A percentile compares a stretch with the other conserved stretches of the same genome.
These are phyloP conservation scores for Sceloporus undulatus DNA, from an alignment of 2,113 vertebrate genomes.

Conservation along the genomic window DNA sequence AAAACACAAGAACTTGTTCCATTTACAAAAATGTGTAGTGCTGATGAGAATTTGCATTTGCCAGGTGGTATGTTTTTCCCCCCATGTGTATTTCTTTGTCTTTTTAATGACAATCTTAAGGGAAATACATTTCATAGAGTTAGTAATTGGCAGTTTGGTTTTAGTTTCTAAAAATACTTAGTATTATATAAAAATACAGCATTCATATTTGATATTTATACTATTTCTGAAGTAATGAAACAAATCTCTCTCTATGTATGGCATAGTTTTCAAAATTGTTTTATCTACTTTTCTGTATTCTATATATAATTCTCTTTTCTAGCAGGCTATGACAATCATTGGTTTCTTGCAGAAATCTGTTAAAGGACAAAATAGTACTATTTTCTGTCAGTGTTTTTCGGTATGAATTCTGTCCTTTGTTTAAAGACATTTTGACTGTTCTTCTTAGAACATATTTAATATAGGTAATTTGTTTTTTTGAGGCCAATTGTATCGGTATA, in stretches of 20 bases:
- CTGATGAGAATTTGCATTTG: constrained; percentile 81
- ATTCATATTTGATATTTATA: not conserved
- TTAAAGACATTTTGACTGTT: not conserved
- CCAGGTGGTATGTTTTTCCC: constrained; percentile 58
- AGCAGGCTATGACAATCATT: not conserved
- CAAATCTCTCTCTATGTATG: not conserved
- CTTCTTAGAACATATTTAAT: not conserved
- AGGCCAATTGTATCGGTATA: not conserved
- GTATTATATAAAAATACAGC: not conserved
- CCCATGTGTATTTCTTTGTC: constrained; percentile 66
- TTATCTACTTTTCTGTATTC: constrained; percentile 1
- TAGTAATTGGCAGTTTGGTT: constrained; percentile 70
- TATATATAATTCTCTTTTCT: constrained; percentile 7
- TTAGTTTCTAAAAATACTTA: not conserved
- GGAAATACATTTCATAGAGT: constrained; percentile 73
- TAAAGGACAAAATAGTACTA: not conserved
- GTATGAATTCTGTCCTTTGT: not conserved
- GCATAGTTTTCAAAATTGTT: not conserved
- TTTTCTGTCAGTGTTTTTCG: not conserved
- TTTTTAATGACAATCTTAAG: constrained; percentile 78
- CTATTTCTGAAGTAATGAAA: not conserved
- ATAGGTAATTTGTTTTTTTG: not conserved
- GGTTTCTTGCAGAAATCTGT: not conserved
- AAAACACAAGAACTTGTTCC: constrained; percentile 76
- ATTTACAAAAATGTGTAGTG: constrained; percentile 77